Percentiles rank a stretch among this genome's conserved stretches.
Conservation (phyloP, 2,797 vertebrate species). For the Arctocebus calabarensis region DNA sequence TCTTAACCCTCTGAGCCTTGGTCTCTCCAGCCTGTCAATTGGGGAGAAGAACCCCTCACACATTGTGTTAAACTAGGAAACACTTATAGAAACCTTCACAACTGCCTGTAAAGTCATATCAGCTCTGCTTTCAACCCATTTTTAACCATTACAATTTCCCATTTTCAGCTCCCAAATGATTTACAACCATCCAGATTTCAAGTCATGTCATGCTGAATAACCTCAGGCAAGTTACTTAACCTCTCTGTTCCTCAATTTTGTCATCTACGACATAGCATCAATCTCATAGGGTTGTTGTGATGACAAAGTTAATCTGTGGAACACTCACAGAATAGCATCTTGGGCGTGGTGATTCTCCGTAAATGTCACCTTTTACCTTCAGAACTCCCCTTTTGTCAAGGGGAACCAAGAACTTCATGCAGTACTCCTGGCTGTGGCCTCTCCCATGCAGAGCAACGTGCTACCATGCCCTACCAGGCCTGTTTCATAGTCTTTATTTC, state of each 20-base stretch:
- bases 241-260: not conserved
- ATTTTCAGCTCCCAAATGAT: not conserved
- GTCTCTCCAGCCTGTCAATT: not conserved
- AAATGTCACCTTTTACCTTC: not conserved
- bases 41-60: not conserved
- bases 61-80: not conserved
- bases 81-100: not conserved
- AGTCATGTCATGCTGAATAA: not conserved
- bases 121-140: not conserved
- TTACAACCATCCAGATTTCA: not conserved
- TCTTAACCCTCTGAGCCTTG: not conserved
- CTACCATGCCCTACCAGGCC: not conserved
- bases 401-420: not conserved
- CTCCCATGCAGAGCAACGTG: not conserved
- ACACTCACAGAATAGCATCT: not conserved
- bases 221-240: not conserved
- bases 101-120: not conserved
- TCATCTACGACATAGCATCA: not conserved
- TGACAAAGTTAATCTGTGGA: not conserved
- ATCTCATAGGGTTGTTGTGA: not conserved
- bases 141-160: not conserved
- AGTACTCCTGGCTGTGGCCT: not conserved
- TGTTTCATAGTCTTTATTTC: not conserved
- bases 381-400: not conserved
- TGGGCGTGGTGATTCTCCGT: not conserved